Conservation (phyloP, 1,140 invertebrate species). For the Chrysoperla carnea region DNA sequence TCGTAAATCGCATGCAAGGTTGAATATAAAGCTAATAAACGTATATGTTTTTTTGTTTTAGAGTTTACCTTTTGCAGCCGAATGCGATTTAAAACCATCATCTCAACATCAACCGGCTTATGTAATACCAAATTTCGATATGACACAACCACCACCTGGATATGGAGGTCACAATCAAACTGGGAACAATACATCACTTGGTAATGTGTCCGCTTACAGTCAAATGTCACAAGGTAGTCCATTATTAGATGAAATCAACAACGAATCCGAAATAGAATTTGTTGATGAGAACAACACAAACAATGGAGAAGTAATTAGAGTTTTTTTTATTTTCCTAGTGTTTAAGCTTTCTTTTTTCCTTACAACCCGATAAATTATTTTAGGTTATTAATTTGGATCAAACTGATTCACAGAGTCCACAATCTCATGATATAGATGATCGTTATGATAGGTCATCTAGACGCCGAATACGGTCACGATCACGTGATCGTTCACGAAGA, state of each 20-base stretch:
- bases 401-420: constrained; percentile 32
- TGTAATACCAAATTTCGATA: constrained; percentile 20
- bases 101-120: constrained; percentile 11
- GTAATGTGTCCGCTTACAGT: not conserved
- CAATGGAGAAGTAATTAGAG: constrained; percentile 20
- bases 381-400: constrained; percentile 34
- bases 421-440: constrained; percentile 22
- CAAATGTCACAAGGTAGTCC: constrained; percentile 4
- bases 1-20: no score
- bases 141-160: constrained; percentile 35
- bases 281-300: constrained; percentile 19
- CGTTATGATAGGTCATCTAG: constrained; percentile 24
- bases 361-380: constrained; percentile 2
- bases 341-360: no score
- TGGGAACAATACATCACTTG: constrained; percentile 9
- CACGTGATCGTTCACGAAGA: constrained; percentile 11
- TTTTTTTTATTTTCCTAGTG: not conserved
- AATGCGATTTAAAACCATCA: constrained; percentile 42
- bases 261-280: constrained; percentile 27
- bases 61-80: constrained; percentile 46
- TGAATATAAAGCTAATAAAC: no score
- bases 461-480: constrained; percentile 23
- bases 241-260: constrained; percentile 13
- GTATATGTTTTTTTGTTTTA: constrained; percentile 14
- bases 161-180: constrained; percentile 21